Conservation (phyloP, 2,797 vertebrate genomes). For the Neomorphus geoffroyi region DNA sequence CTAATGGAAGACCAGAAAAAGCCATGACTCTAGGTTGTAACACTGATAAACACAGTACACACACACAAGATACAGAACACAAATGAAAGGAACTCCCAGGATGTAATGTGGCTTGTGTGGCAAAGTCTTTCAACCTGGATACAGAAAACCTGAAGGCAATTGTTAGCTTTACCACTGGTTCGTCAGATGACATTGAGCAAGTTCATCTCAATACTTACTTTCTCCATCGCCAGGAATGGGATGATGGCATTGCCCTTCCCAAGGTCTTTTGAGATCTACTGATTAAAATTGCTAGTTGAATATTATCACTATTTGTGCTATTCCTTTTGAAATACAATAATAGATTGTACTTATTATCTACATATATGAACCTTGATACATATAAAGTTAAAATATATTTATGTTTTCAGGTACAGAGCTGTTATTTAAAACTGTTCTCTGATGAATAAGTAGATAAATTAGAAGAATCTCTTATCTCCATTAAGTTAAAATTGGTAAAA, state of each 20-base stretch:
- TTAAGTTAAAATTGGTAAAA: neutral
- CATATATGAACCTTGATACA: neutral
- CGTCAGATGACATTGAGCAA: neutral
- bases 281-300: neutral
- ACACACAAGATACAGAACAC: neutral
- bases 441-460: neutral
- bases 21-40: neutral
- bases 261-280: neutral
- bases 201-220: neutral
- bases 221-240: neutral
- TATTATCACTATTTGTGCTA: neutral
- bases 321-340: neutral
- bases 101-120: fast-evolving
- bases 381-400: neutral
- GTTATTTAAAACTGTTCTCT: neutral
- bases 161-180: neutral
- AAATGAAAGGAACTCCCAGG: neutral
- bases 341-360: neutral
- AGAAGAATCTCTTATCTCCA: neutral
- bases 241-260: neutral
- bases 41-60: neutral
- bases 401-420: neutral
- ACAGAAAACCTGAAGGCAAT: neutral
- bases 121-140: neutral
- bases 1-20: neutral